Evolutionary conservation across 2,888 invertebrate species (phyloP), one percentile per base, ranked within the genome.

Genomic region (Lithophane leautieri): DNA sequence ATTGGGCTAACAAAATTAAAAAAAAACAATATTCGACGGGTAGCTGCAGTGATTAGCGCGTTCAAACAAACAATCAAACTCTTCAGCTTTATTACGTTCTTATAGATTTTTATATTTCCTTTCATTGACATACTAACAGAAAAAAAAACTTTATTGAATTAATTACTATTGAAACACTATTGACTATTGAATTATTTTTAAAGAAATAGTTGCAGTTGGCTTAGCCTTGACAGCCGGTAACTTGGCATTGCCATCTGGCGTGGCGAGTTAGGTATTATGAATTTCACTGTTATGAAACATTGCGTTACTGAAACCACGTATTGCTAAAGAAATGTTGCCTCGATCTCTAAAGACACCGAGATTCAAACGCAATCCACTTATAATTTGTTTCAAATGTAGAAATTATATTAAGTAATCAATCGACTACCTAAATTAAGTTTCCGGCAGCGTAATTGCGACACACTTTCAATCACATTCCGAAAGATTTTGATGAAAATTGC

Each of bases 251-350:
- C 92, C 88, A 91, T 89, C 89, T 88, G 88, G 80, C 82, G 81
- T 77, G 54, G 78, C 78, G 47, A 68, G 83, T 87, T 90, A 34
- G 34, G 34, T 34, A 90, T 92, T 92, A 93, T 91, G 91, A 93
- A 92, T 93, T 93, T 93, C 92, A 92, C 93, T 88, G 90, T 93
- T 93, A 93, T 92, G 93, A 93, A 93, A 93, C 87, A 83, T 91
- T 92, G 90, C 91, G 91, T 92, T 92, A 90, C 89, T 88, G 90
- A 91, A 91, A 91, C 89, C 28, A 90, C 85, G 87, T 89, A 89
- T 93, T 92, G 92, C 92, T 81, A 88, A 90, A 89, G 77, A 85
- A 87, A 86, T 77, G 82, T 90, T 89, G 90, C 89, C 89, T 89
- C 80, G 86, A 89, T 71, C 85, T 86, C 73, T 28, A 78, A 77